Percentiles rank a stretch among this genome's conserved stretches.
Evolutionary conservation across 1,140 invertebrate species (phyloP).

Genomic region (Panulirus ornatus): DNA sequence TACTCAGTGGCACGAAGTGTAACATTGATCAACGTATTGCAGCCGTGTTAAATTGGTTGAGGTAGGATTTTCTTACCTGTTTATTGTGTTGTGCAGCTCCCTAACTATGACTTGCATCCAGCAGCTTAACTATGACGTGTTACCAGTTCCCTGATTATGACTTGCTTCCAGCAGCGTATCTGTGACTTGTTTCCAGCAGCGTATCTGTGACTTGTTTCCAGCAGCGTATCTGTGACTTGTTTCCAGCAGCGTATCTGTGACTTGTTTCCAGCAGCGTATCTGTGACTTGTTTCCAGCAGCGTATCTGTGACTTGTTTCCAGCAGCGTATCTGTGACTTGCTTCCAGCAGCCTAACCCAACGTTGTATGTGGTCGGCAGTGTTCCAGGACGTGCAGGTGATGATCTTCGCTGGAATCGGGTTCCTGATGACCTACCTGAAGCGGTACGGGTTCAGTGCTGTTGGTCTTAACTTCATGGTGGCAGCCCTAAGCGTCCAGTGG

Average conservation of each 20-base stretch:
- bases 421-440: conserved; percentile 96
- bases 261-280: background rate
- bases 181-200: background rate
- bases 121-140: too few relatives aligned
- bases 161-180: too few relatives aligned
- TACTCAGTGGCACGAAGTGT: too few relatives aligned
- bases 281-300: background rate
- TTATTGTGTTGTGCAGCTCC: too few relatives aligned
- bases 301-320: background rate
- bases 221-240: background rate
- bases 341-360: too few relatives aligned
- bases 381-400: conserved; percentile 98
- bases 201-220: background rate
- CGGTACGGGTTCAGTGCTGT: conserved; percentile 93
- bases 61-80: too few relatives aligned
- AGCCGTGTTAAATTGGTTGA: too few relatives aligned
- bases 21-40: too few relatives aligned
- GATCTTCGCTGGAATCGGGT: conserved; percentile 98
- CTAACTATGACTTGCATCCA: too few relatives aligned
- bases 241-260: background rate
- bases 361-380: conserved; percentile 81
- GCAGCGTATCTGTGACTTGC: background rate
- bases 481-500: conserved; percentile 89
- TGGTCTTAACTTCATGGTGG: conserved; percentile 91
- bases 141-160: too few relatives aligned